Percentiles rank a stretch among this genome's conserved stretches.
Conservation (phyloP, 2,888 invertebrate genomes). For the Meliscaeva auricollis region DNA sequence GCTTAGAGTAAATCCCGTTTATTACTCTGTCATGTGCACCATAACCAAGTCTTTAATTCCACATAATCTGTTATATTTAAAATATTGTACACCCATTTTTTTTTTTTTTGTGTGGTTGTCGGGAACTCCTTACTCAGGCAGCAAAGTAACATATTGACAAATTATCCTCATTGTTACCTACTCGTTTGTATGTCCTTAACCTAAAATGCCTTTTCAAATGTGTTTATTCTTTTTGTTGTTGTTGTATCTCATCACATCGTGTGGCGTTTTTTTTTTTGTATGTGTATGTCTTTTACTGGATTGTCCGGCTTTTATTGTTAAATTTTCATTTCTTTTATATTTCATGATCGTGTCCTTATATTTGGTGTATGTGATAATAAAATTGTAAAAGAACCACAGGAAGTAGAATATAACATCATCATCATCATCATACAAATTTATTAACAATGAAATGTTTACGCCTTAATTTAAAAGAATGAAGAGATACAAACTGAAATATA, state of each 20-base stretch:
- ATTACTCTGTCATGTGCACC: slow-evolving; percentile 57
- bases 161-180: slow-evolving; percentile 35
- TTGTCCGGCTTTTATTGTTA: slow-evolving; percentile 18
- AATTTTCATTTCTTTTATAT: not conserved
- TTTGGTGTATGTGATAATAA: not conserved
- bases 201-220: slow-evolving; percentile 28
- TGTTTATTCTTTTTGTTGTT: not conserved
- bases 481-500: not conserved
- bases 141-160: slow-evolving; percentile 25
- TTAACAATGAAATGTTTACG: not conserved
- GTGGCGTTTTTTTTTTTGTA: slow-evolving; percentile 16
- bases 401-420: not conserved
- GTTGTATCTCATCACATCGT: not conserved
- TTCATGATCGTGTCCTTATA: not conserved
- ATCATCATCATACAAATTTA: no score
- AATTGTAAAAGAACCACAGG: not conserved
- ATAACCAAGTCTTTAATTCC: slow-evolving; percentile 58
- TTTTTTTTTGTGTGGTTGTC: no score
- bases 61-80: slow-evolving; percentile 62
- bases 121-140: not conserved
- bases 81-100: slow-evolving; percentile 19
- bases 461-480: not conserved
- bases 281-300: slow-evolving; percentile 18
- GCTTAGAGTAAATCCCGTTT: slow-evolving; percentile 51
- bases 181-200: slow-evolving; percentile 16